Base-by-base conservation (phyloP, 2,888 invertebrate genomes). In the Drosophila silvestris region DNA sequence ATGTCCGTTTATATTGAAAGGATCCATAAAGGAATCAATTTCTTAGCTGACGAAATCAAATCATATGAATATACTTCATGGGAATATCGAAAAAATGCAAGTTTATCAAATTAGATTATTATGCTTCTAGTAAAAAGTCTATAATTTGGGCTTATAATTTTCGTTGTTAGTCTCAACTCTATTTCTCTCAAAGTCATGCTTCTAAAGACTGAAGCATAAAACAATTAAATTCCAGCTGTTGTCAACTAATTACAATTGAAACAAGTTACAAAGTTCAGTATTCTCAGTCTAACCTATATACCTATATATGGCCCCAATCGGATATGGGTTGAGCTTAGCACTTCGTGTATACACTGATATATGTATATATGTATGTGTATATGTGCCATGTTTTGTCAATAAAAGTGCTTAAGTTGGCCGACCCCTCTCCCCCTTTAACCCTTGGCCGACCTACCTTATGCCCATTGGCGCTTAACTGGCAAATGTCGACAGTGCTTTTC, bases 331-430 rank as follows among this genome's bases (percentile, higher is more conserved):
- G 66, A 53, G 39, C 41, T 16, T 26, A 14, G 19, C 30, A 56
- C 35, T 56, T 28, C 19, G 35, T 28, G 19, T 51, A 3, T 10
- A 33, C 6, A 44, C 7, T 5, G 41, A 9, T 26, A 4, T 12
- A 22, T 22, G 9, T 5, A 2, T 47, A 1, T 26, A 2, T 37
- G 37, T 37, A 6, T 9, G 32, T 22, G 16, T 37, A 37, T 28
- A 19, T 37, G 56, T 22, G 19, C 41, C 50, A 41, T 74, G 81
- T 83, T 83, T 83, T 74, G 77, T 83, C 83, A 83, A 83, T 83
- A 81, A 79, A 74, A 47, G 41, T 6, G 35, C 26, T 33, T 54
- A 56, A 56, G 56, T 56, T 37, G 35, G 26, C 9, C 26, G 35
- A 16, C 22, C 19, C 35, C 5, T 1, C 10, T 5, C 2, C n/a